phyloP scores from a whole-genome alignment of 2,797 vertebrate genomes.

The Microctenopoma stevenorrisi region DNA sequence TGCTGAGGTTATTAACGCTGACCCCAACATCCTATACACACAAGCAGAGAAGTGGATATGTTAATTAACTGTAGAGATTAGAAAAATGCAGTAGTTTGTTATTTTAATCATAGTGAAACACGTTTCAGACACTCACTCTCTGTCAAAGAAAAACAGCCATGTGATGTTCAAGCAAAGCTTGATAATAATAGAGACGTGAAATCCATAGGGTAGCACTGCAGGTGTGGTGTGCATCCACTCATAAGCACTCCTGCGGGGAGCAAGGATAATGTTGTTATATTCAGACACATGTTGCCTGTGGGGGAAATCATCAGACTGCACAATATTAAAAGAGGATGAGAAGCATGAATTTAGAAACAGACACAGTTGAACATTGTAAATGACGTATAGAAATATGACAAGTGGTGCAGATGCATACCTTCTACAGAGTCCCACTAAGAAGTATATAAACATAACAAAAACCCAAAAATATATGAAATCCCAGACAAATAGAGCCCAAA shows the following conservation, averaged over 20 bases:
- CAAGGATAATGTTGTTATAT: slow-evolving; percentile 37
- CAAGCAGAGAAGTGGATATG: slow-evolving; percentile 31
- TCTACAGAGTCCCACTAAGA: slow-evolving; percentile 68
- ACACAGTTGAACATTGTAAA: slow-evolving; percentile 5
- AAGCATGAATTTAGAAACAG: slow-evolving; percentile 26
- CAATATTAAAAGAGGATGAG: slow-evolving; percentile 13
- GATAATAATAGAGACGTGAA: slow-evolving; percentile 66
- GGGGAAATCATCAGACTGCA: slow-evolving; percentile 47
- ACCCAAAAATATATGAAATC: slow-evolving; percentile 71
- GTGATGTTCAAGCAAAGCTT: slow-evolving; percentile 66
- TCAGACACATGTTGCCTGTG: slow-evolving; percentile 38
- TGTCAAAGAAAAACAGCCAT: slow-evolving; percentile 76
- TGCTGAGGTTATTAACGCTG: slow-evolving; percentile 76
- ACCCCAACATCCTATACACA: slow-evolving; percentile 76
- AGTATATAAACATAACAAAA: slow-evolving; percentile 72
- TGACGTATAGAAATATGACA: slow-evolving; percentile 21
- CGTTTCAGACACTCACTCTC: slow-evolving; percentile 68
- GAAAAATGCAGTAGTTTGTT: background rate
- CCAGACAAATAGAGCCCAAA: slow-evolving; percentile 74
- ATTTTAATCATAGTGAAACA: background rate
- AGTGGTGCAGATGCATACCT: slow-evolving; percentile 57
- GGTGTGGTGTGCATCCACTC: slow-evolving; percentile 76
- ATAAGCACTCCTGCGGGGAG: slow-evolving; percentile 59
- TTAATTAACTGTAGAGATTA: background rate
- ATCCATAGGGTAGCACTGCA: slow-evolving; percentile 75